These are phyloP conservation scores for Anorthoa munda DNA, from an alignment of 2,888 invertebrate genomes.

Conservation along the genomic window DNA sequence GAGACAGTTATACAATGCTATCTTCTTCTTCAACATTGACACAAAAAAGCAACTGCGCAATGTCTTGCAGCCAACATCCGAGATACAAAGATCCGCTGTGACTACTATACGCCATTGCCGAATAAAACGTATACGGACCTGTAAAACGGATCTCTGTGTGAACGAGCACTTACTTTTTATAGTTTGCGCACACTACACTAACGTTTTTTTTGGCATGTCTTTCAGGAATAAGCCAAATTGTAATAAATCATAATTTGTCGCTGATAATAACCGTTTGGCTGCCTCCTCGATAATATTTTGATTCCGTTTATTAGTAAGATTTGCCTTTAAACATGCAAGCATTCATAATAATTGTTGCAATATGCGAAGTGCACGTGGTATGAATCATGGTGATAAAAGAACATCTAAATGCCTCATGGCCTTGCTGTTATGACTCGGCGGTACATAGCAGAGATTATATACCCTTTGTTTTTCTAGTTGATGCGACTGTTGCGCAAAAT, in stretches of 20 bases:
- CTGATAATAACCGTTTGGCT: constrained; percentile 14
- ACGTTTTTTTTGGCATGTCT: constrained; percentile 11
- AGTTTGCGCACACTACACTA: not conserved
- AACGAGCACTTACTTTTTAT: not conserved
- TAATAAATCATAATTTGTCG: constrained; percentile 20
- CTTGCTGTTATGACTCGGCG: constrained; percentile 48
- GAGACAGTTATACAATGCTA: too few relatives aligned
- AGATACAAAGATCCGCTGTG: too few relatives aligned
- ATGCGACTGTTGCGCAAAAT: constrained; percentile 12
- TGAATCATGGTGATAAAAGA: constrained; percentile 55
- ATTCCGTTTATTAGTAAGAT: constrained; percentile 16
- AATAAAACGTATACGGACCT: too few relatives aligned
- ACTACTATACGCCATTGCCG: too few relatives aligned
- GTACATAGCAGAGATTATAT: constrained; percentile 10
- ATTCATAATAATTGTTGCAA: constrained; percentile 41
- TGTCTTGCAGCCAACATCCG: too few relatives aligned
- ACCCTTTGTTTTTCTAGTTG: constrained; percentile 44
- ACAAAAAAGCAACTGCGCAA: too few relatives aligned
- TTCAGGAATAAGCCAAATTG: not conserved
- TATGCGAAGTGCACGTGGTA: constrained; percentile 21
- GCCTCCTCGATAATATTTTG: constrained; percentile 24
- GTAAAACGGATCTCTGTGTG: too few relatives aligned
- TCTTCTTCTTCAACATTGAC: too few relatives aligned
- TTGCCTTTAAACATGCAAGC: constrained; percentile 1
- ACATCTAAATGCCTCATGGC: constrained; percentile 41